Base-by-base conservation (phyloP, 92 coral and sea anemone species). In the Porites divaricata region DNA sequence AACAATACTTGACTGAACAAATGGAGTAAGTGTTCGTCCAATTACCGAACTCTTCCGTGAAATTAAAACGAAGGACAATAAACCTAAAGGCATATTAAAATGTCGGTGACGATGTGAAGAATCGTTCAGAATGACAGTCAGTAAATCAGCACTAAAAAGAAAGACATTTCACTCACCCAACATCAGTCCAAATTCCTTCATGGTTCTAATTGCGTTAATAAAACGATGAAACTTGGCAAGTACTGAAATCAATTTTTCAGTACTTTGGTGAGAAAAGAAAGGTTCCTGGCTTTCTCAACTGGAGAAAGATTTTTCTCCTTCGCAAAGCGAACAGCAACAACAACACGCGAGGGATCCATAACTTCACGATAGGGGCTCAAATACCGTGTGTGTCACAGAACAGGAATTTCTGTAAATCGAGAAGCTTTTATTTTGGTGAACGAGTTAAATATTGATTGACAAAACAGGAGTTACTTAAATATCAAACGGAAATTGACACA, bases 401-500 rank as follows among this genome's bases (percentile, higher is more conserved):
- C 14, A 66, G 41, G 70, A 66, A 76, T 76, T 76, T 48, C 53
- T 26, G 81, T 76, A 76, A 76, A 62, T 54, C 20, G 81, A 76
- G 81, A 76, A 61, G 69, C 14, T 12, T 28, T 58, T 61, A 35
- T 19, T 28, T 24, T 76, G 53, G 77, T 16, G 21, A 76, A 1
- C 0, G 25, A 61, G 56, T 23, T 52, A 61, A 26, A 28, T 20
- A 76, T 28, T 76, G 81, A 76, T 76, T 76, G 81, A 76, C 81
- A 73, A 62, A 9, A 69, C 15, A 76, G 45, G 70, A 49, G 81
- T 69, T 11, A 48, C 25, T 21, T 17, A 41, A 41, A 76, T 76
- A 62, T 56, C 69, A 28, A 25, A 20, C 81, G 81, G 70, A 66
- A 66, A 24, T 66, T 2, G 19, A 1, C 12, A 66, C 41, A 66